Conservation (phyloP, 1,140 invertebrate genomes). For the Brachionus sp. region DNA sequence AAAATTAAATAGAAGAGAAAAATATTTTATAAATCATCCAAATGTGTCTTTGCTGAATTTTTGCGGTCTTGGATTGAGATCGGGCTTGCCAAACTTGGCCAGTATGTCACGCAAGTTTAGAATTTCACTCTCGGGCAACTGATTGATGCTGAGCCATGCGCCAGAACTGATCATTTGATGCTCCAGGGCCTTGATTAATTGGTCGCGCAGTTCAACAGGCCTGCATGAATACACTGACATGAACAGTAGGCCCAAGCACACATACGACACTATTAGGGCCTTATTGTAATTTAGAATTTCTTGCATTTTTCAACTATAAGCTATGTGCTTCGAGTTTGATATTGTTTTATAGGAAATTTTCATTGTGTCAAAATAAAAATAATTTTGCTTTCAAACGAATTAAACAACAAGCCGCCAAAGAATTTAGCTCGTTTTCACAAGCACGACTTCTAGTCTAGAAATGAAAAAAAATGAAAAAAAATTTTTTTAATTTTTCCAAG, state of each 20-base stretch:
- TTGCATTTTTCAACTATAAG: not conserved
- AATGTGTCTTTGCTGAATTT: not conserved
- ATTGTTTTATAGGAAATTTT: not conserved
- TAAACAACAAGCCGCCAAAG: not conserved
- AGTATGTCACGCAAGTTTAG: not conserved
- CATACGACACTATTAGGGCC: not conserved
- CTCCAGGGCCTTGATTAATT: not conserved
- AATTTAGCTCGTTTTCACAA: not conserved
- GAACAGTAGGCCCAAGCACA: not conserved
- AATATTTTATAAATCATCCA: not conserved
- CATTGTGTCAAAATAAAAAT: slow-evolving; percentile 28
- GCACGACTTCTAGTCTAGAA: not conserved
- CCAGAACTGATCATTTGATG: not conserved
- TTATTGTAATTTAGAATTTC: not conserved
- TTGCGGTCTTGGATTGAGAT: not conserved
- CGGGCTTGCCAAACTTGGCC: not conserved
- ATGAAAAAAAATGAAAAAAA: not conserved
- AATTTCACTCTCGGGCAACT: not conserved
- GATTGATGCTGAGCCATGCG: not conserved
- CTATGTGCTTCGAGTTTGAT: not conserved
- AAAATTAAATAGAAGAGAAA: not conserved
- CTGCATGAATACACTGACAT: not conserved
- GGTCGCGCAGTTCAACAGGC: not conserved
- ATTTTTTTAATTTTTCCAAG: not conserved
- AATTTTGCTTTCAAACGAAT: slow-evolving; percentile 14